Evolutionary conservation across 2,113 vertebrate genomes (phyloP).

Genomic region (Nesoenas mayeri): DNA sequence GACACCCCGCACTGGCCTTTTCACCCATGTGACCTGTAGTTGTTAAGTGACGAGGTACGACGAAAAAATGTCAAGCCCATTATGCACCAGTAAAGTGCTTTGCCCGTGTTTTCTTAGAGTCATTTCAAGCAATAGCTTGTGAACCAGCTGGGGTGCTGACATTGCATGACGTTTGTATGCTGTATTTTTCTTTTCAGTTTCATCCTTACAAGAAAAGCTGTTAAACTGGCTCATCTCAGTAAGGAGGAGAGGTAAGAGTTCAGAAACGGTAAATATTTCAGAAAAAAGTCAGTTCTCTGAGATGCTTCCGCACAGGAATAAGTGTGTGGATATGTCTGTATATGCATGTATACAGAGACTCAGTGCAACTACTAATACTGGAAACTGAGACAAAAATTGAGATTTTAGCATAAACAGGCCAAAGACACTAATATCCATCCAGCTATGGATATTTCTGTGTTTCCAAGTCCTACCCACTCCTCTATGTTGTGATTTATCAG

Average conservation of each 20-base stretch:
- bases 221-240: conserved; percentile 78
- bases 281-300: not conserved
- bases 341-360: not conserved
- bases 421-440: not conserved
- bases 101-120: not conserved
- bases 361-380: not conserved
- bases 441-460: not conserved
- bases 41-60: not conserved
- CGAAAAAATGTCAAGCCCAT: not conserved
- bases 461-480: not conserved
- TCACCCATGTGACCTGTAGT: not conserved
- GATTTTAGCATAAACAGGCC: not conserved
- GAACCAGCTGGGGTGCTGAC: not conserved
- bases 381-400: not conserved
- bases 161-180: not conserved
- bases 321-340: not conserved
- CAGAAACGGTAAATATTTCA: not conserved
- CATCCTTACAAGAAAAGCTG: conserved; percentile 88
- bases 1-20: not conserved
- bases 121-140: not conserved
- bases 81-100: not conserved
- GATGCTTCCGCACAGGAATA: not conserved
- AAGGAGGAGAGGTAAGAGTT: conserved; percentile 88
- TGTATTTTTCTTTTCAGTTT: conserved; percentile 78
- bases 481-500: not conserved